Percentiles rank a stretch among this genome's conserved stretches.
Conservation (phyloP, 2,888 invertebrate species). For the Brachyopa scutellaris region DNA sequence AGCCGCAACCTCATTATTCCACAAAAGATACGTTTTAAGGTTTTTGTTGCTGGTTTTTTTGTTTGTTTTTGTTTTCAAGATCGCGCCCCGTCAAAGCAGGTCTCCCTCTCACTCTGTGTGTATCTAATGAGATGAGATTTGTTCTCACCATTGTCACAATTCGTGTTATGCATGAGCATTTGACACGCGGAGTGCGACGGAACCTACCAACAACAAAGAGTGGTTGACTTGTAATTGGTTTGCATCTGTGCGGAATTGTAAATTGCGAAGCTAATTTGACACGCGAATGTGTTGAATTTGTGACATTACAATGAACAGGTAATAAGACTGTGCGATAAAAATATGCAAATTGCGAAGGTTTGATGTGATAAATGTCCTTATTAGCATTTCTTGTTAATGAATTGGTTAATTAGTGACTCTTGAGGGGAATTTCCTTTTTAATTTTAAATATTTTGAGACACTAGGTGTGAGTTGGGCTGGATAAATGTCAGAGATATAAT, state of each 20-base stretch:
- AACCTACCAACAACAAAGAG: conserved; percentile 24
- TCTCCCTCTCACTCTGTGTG: conserved; percentile 1
- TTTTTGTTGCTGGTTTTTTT: no score
- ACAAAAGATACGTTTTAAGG: conserved; percentile 46
- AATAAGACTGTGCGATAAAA: conserved; percentile 39
- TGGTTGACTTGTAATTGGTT: conserved; percentile 58
- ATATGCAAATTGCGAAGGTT: conserved; percentile 38
- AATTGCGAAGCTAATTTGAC: conserved; percentile 60
- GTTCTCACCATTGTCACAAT: conserved; percentile 69
- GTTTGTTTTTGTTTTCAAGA: no score
- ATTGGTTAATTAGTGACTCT: conserved; percentile 36
- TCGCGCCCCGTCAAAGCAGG: no score
- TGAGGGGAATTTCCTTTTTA: no score
- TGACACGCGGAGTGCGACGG: conserved; percentile 26
- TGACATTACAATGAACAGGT: conserved; percentile 70
- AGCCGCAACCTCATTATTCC: conserved; percentile 44
- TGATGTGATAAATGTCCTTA: conserved; percentile 50
- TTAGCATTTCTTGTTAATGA: conserved; percentile 41
- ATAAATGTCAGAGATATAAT: no score
- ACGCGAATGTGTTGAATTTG: conserved; percentile 62
- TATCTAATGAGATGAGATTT: conserved; percentile 65
- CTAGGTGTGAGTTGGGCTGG: no score
- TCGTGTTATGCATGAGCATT: conserved; percentile 57
- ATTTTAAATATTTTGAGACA: no score
- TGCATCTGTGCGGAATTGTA: conserved; percentile 67